Evolutionary conservation across 2,888 invertebrate species (phyloP), one percentile per base, ranked within the genome.

Genomic region (Erebia ligea): DNA sequence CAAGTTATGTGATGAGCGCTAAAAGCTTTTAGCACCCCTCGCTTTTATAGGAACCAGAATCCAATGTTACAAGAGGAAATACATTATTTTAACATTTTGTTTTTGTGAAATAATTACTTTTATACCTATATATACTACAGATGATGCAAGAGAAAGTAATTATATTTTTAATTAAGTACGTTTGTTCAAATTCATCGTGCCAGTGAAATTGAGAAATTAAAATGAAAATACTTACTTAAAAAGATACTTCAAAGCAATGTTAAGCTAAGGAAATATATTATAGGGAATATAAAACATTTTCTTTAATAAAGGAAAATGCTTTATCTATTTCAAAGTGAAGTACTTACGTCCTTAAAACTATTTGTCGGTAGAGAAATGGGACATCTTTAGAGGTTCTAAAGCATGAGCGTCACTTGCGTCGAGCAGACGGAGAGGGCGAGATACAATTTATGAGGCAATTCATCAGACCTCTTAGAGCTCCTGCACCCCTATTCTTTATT

Each of bases 391-490:
- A 65, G 73, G 74, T 73, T 74, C 76, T 76, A 76, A 77, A 75
- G 76, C 70, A 75, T 73, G 73, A 75, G 75, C 76, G 75, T 77
- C 76, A 75, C 77, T 76, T 74, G 71, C 73, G 69, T 68, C 73
- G 71, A 75, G 72, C 75, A 74, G 75, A 76, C 70, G 76, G 75
- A 76, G 76, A 75, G 72, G 67, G 75, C 68, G 74, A 73, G 74
- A 70, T 73, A 75, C 69, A 77, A 77, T 77, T 77, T 77, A 77
- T 77, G 75, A 73, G 75, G 75, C 77, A 72, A 77, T 76, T 74
- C 76, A 74, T 77, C 75, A 76, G 76, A 75, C 73, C 76, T 75
- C 77, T 75, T 75, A 75, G 73, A 71, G 59, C 67, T 48, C 69
- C 68, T 57, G 66, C 68, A 67, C 67, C 67, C 48, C 58, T 67